Evolutionary conservation across 2,113 vertebrate species (phyloP), one percentile per base, ranked within the genome.

Genomic region (Lathamus discolor): DNA sequence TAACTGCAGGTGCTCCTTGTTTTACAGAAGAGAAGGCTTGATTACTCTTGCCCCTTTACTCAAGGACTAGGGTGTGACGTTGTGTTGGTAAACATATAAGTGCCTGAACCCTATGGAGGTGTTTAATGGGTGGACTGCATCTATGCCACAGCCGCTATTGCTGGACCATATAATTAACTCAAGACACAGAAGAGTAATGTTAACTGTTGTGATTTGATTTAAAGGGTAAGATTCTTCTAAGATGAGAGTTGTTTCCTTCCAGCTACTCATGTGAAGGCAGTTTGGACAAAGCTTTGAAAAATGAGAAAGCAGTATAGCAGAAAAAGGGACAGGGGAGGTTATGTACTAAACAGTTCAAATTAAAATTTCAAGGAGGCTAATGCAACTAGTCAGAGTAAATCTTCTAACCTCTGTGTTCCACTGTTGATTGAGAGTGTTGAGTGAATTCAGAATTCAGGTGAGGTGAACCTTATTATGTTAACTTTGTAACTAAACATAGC

Each of bases 211-310:
- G 48, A 84, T 78, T 75, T 68, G 24, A 62, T 92, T 89, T 85
- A 85, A 87, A 91, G 19, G 25, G 31, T 23, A 87, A 59, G n/a
- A 73, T 90, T 91, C 75, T 62, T 77, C 4, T 3, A 61, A 74
- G 80, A 83, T 70, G 27, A 87, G 31, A 87, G 28, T 74, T 78
- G 83, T 82, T 95, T 89, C 33, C 69, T 54, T 95, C 59, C 13
- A 79, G 70, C 78, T 88, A 87, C 29, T 91, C 44, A 74, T 63
- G 49, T 52, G 64, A 76, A 91, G 59, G 22, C 33, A 88, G 73
- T 96, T 88, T 83, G 72, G 59, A 57, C 59, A 94, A 92, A 90
- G 46, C 31, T 85, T 77, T 90, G 73, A 87, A 92, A 93, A 93
- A 90, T 66, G 43, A 81, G 85, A 80, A 80, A 67, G 52, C 41